Percentiles rank a stretch among this genome's conserved stretches.
These are phyloP conservation scores for Lanius ludovicianus DNA, from an alignment of 2,113 vertebrate species.

Conservation along the genomic window DNA sequence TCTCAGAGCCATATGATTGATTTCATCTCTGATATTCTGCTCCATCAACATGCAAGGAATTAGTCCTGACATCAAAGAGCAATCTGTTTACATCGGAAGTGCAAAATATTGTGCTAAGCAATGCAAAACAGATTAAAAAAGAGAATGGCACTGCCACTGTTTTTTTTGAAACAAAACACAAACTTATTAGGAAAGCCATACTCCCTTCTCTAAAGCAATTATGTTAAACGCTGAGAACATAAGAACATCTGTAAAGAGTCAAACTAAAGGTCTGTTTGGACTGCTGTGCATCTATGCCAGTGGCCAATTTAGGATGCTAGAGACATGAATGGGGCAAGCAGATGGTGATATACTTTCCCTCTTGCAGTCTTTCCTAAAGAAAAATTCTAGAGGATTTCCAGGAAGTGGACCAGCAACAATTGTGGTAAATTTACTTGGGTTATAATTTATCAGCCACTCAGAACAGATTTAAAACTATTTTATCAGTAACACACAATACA, in stretches of 20 bases:
- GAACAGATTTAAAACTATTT: background rate
- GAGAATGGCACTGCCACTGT: background rate
- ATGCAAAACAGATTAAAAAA: constrained; percentile 33
- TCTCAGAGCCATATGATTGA: constrained; percentile 51
- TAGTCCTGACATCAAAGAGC: constrained; percentile 53
- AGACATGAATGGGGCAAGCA: background rate
- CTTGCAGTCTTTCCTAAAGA: background rate
- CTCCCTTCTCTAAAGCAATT: background rate
- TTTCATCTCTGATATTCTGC: constrained; percentile 48
- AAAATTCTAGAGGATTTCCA: background rate
- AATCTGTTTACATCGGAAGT: constrained; percentile 53
- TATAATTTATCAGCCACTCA: background rate
- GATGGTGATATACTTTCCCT: background rate
- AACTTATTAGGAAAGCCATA: background rate
- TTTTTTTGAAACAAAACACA: background rate
- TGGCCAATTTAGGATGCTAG: background rate
- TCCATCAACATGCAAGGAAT: constrained; percentile 39
- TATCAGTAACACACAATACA: background rate
- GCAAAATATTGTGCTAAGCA: background rate
- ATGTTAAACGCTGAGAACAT: constrained; percentile 1
- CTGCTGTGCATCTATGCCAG: background rate
- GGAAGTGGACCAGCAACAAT: background rate
- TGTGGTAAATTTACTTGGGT: background rate
- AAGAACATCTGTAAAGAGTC: background rate
- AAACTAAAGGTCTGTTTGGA: background rate